Conservation (phyloP, 2,797 vertebrate genomes). For the Gila robusta region DNA sequence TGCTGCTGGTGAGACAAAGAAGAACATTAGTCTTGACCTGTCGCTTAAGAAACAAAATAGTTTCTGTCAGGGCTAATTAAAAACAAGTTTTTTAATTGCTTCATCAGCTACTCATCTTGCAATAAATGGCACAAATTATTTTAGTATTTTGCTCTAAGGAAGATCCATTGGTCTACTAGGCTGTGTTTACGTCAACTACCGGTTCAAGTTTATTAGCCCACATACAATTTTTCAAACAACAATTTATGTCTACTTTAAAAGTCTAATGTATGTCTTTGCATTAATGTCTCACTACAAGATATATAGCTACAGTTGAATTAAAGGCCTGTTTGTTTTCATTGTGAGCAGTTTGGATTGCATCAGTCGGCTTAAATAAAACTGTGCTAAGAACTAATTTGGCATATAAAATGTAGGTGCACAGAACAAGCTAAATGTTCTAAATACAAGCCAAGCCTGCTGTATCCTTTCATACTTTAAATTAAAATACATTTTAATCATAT, state of each 20-base stretch:
- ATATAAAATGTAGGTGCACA: neutral
- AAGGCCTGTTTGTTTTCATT: slow-evolving; percentile 6
- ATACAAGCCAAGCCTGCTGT: neutral
- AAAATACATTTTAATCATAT: neutral
- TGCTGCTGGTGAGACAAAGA: slow-evolving; percentile 44
- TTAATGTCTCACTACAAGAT: slow-evolving; percentile 8
- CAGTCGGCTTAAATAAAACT: neutral
- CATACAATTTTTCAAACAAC: slow-evolving; percentile 4
- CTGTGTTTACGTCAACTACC: neutral
- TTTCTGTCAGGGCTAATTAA: slow-evolving; percentile 41
- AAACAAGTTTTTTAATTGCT: slow-evolving; percentile 30
- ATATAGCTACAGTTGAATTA: neutral
- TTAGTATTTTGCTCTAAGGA: slow-evolving; percentile 20
- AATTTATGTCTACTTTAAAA: slow-evolving; percentile 32
- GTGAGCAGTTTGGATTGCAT: slow-evolving; percentile 15
- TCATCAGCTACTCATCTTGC: slow-evolving; percentile 31
- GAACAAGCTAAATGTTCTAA: neutral
- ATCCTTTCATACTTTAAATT: neutral
- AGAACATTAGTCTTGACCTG: slow-evolving; percentile 49
- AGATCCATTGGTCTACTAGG: slow-evolving; percentile 6
- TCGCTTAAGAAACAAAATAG: slow-evolving; percentile 30
- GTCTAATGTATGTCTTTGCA: slow-evolving; percentile 22
- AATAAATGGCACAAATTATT: slow-evolving; percentile 35
- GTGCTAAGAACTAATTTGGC: slow-evolving; percentile 9
- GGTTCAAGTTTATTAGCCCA: neutral